phyloP scores from a whole-genome alignment of 2,888 invertebrate species.

The Hydroisotoma schaefferi region DNA sequence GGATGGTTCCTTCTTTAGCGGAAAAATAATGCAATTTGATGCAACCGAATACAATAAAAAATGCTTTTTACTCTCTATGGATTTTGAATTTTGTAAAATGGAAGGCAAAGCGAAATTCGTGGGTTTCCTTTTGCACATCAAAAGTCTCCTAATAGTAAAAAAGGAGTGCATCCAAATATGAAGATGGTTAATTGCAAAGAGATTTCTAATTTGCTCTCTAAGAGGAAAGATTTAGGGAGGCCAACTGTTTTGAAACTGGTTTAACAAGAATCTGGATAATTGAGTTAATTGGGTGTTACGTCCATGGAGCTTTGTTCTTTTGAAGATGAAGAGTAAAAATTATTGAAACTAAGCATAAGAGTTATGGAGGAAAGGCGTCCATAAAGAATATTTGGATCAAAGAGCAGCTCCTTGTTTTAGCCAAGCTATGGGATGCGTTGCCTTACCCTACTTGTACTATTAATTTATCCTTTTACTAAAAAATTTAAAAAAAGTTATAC shows the following conservation, averaged over 20 bases:
- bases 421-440: too few species aligned
- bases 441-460: too few species aligned
- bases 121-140: neutral
- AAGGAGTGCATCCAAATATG: constrained; percentile 1
- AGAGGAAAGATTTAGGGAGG: constrained; percentile 31
- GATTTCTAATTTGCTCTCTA: constrained; percentile 26
- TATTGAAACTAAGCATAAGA: neutral
- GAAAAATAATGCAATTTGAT: too few species aligned
- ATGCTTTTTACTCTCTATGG: too few species aligned
- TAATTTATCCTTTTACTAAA: too few species aligned
- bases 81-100: too few species aligned
- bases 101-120: too few species aligned
- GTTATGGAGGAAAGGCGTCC: neutral
- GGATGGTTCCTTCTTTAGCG: too few species aligned
- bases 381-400: constrained; percentile 7
- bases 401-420: neutral
- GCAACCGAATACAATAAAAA: too few species aligned
- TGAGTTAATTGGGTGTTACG: constrained; percentile 39
- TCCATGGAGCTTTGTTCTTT: constrained; percentile 12
- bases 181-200: constrained; percentile 29
- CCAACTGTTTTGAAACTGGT: constrained; percentile 33
- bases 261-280: constrained; percentile 39
- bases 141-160: neutral
- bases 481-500: too few species aligned
- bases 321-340: neutral